Evolutionary conservation across 30 jellyfish, hydroid and myxozoan species (phyloP), one percentile per base, ranked within the genome.

Genomic region (Turritopsis rubra): DNA sequence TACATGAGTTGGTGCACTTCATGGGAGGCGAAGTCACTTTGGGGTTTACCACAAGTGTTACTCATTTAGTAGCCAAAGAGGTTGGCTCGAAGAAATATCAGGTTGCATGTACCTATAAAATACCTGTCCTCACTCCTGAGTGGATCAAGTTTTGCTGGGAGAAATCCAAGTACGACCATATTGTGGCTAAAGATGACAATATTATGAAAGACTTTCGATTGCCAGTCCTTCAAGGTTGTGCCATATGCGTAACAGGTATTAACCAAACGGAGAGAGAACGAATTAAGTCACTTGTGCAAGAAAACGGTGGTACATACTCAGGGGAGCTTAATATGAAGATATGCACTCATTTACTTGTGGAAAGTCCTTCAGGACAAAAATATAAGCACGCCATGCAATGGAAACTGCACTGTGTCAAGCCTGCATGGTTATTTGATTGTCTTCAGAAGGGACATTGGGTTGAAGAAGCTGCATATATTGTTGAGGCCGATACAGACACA

Each of bases 251-350:
- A 23, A 75, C 99, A 30, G 99, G 97, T 7, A 75, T 89, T 26
- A 29, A 18, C 23, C 75, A 72, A 27, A 86, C 83, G 0, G 83
- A 72, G 30, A 75, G 97, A 73, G 83, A 86, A 30, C 83, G 79
- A 66, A 89, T 94, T 31, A 83, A 89, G 60, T 60, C 81, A 25
- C 82, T 86, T 29, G 95, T 91, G 7, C 79, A 28, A 9, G 87
- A 81, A 41, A 86, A 94, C 81, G 99, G 99, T 20, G 97, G 97
- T 8, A 81, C 60, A 41, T 94, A 89, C 75, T 89, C 97, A 23
- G 95, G 95, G 30, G 99, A 94, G 75, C 85, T 94, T 18, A 94
- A 94, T 66, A 94, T 94, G 99, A 89, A 91, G 54, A 94, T 96
- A 17, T 85, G 97, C 71, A 94, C 99, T 0, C 99, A 94, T 81